Conservation (phyloP, 2,888 invertebrate genomes). For the Acrobasis suavella region DNA sequence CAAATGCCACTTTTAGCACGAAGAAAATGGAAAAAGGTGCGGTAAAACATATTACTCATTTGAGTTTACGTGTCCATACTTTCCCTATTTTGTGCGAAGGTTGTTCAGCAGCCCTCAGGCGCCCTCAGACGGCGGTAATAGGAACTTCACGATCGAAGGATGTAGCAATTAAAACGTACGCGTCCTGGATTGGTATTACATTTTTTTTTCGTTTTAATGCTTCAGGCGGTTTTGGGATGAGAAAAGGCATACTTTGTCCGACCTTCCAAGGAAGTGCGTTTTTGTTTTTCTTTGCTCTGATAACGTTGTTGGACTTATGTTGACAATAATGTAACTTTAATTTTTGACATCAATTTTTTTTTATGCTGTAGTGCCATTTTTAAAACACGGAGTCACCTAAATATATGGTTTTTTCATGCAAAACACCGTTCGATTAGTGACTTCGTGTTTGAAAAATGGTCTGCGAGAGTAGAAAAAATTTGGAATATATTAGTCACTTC, state of each 20-base stretch:
- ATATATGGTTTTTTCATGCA: too few relatives aligned
- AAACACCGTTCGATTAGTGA: too few relatives aligned
- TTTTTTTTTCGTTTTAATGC: slow-evolving; percentile 8
- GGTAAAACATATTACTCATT: background rate
- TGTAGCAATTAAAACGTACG: slow-evolving; percentile 9
- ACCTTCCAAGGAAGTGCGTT: background rate
- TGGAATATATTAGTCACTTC: too few relatives aligned
- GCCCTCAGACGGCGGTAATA: slow-evolving; percentile 5
- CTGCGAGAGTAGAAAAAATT: too few relatives aligned
- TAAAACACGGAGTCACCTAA: too few relatives aligned
- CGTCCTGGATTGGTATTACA: background rate
- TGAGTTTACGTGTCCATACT: background rate
- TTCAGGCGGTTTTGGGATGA: background rate
- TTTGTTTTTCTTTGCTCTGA: background rate
- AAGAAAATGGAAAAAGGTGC: too few relatives aligned
- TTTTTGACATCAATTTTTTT: too few relatives aligned
- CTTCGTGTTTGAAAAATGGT: too few relatives aligned
- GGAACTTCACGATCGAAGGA: background rate
- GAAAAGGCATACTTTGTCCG: background rate
- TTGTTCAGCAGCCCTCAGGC: background rate
- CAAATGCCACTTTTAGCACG: too few relatives aligned
- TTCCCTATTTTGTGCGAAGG: background rate
- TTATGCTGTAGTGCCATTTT: too few relatives aligned
- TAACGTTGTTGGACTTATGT: too few relatives aligned
- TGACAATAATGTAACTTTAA: too few relatives aligned